Evolutionary conservation across 2,888 invertebrate genomes (phyloP), one percentile per base, ranked within the genome.

Genomic region (Drosophila algonquin): DNA sequence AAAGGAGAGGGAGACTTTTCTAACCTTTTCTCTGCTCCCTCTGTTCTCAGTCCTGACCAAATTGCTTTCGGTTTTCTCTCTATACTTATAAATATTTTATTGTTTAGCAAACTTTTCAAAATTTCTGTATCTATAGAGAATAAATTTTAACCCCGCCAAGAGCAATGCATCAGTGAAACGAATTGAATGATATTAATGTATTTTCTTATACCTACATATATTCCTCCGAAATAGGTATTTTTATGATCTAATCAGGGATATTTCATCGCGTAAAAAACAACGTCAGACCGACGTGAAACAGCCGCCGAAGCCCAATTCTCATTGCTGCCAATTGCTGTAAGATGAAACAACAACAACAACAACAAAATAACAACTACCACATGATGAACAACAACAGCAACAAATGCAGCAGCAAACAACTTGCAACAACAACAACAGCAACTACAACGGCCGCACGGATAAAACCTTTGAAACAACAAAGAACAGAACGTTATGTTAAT

Each of bases 161-260:
- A 9, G 10, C 30, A 2, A 14, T 5, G 24, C 4, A 6, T 8
- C 8, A 0, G 30, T 8, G 30, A 14, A 7, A 18, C 4, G 9
- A 45, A 1, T 14, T 14, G 14, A 51, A 47, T 35, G 12, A 53
- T 48, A 51, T 57, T 67, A 64, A 58, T 61, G 44, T 60, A 60
- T 32, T 44, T 5, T 30, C 45, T 52, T 58, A 48, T 59, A 2
- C 1, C n/a, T 63, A 21, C 2, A 2, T 21, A 3, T 62, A 9
- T 32, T 32, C 53, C 47, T 53, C 3, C 40, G n/a, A 63, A 30
- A 2, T 72, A 93, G 93, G 92, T 92, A 84, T 93, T 93, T 93
- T 91, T 93, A 91, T 86, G 92, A 93, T 90, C 91, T 93, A 82
- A 92, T 93, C 91, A 92, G 91, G 90, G 92, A 92, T 90, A 92